Evolutionary conservation across 30 jellyfish, hydroid and myxozoan species (phyloP), one percentile per base, ranked within the genome.

Genomic region (Chironex yamaguchii): DNA sequence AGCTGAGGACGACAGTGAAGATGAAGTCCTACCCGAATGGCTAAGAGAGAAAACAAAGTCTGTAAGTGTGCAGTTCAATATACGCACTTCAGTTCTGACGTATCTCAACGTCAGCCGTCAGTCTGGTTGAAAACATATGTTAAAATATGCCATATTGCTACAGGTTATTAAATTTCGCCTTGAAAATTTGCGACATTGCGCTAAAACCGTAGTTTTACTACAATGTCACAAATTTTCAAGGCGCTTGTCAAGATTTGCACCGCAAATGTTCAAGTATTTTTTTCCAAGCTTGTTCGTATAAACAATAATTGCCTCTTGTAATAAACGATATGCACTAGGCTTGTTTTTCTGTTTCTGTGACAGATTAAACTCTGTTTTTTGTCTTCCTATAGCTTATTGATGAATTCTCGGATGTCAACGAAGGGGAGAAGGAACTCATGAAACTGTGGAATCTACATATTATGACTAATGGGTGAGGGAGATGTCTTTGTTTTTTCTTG

Each of bases 321-420:
- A 31, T 4, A 4, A 21, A 21, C 25, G 20, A 4, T 31, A 4
- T 54, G 4, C 9, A 11, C 24, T 21, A 21, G 24, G 4, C 24
- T 9, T 26, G 35, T 21, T 27, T 3, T 33, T 27, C 21, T 22
- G 49, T 13, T 1, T 34, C 27, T 32, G 23, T 22, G 6, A 2
- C 4, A 17, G 4, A 11, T 66, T 3, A 20, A 4, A 20, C 11
- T 28, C 3, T 70, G 3, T 73, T 11, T 78, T 20, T 29, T 29
- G 36, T 58, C 36, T 74, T 13, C 14, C 34, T 63, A 21, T 52
- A 92, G 98, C 87, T 92, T 97, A 92, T 92, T 36, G 98, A 92
- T 31, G 98, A 92, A 36, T 92, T 92, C 49, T 85, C 98, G 11
- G 98, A 92, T 81, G 97, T 92, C 30, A 92, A 92, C 68, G 94